Percentiles rank a stretch among this genome's conserved stretches.
phyloP scores from a whole-genome alignment of 1,140 invertebrate species.

The Caenorhabditis latens region DNA sequence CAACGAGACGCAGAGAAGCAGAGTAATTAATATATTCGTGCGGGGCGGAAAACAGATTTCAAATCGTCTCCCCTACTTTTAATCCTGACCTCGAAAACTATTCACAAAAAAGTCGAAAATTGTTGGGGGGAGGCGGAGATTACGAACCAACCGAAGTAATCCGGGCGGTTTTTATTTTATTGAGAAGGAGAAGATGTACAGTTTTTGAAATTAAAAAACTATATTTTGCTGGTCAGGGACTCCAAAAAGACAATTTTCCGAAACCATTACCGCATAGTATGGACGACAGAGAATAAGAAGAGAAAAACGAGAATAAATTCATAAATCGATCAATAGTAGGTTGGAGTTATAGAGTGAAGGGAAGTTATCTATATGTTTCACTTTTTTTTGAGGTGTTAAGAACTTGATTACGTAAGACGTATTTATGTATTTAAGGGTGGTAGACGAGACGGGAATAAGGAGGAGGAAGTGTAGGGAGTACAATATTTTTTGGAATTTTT shows the following conservation, averaged over 20 bases:
- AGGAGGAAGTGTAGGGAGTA: too few relatives aligned
- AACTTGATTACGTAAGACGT: too few relatives aligned
- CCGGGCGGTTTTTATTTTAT: conserved; percentile 16
- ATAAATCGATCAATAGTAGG: conserved; percentile 18
- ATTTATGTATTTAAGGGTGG: too few relatives aligned
- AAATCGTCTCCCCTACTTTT: not conserved
- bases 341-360: not conserved
- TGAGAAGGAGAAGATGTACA: not conserved
- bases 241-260: not conserved
- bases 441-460: too few relatives aligned
- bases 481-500: too few relatives aligned
- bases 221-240: not conserved
- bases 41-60: not conserved
- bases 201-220: not conserved
- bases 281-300: not conserved
- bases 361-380: not conserved
- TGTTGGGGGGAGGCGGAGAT: conserved; percentile 16
- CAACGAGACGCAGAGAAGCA: not conserved
- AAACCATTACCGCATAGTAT: not conserved
- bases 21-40: not conserved
- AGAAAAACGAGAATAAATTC: conserved; percentile 20
- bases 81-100: conserved; percentile 17
- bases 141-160: not conserved
- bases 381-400: too few relatives aligned
- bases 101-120: conserved; percentile 24